phyloP scores from a whole-genome alignment of 2,113 vertebrate species.

The Aix galericulata region DNA sequence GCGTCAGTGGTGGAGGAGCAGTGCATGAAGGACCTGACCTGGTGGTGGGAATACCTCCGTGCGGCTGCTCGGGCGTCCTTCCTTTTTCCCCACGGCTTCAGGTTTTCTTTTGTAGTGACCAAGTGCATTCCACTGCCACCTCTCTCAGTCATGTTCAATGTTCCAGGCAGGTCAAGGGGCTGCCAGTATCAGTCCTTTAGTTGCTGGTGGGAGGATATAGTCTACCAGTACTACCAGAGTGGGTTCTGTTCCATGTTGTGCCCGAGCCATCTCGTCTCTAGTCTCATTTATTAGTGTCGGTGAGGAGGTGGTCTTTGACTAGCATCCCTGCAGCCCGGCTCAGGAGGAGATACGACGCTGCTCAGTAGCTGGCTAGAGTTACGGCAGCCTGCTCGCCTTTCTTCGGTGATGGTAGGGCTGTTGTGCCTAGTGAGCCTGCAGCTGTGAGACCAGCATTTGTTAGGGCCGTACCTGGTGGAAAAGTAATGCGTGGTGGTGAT shows the following conservation, averaged over 20 bases:
- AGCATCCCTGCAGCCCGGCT: background rate
- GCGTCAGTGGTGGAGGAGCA: background rate
- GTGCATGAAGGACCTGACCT: background rate
- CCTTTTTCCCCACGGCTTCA: background rate
- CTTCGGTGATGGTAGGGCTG: background rate
- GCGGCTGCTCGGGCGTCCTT: background rate
- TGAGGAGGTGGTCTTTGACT: background rate
- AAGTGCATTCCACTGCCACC: background rate
- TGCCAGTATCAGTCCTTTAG: background rate
- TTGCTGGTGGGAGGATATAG: background rate
- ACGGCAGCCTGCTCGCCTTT: fast-evolving
- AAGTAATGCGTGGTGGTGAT: fast-evolving
- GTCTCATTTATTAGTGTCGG: fast-evolving
- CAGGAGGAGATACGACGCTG: background rate
- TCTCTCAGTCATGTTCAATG: fast-evolving
- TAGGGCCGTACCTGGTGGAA: fast-evolving
- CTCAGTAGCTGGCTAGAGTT: background rate
- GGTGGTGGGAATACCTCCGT: background rate
- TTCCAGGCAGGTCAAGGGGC: background rate
- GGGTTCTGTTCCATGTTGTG: fast-evolving
- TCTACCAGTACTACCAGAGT: background rate
- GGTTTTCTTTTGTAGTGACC: background rate
- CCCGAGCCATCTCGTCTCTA: background rate
- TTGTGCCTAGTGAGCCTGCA: background rate
- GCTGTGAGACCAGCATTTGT: fast-evolving